Evolutionary conservation across 2,888 invertebrate genomes (phyloP).

Genomic region (Cosmia pyralina): DNA sequence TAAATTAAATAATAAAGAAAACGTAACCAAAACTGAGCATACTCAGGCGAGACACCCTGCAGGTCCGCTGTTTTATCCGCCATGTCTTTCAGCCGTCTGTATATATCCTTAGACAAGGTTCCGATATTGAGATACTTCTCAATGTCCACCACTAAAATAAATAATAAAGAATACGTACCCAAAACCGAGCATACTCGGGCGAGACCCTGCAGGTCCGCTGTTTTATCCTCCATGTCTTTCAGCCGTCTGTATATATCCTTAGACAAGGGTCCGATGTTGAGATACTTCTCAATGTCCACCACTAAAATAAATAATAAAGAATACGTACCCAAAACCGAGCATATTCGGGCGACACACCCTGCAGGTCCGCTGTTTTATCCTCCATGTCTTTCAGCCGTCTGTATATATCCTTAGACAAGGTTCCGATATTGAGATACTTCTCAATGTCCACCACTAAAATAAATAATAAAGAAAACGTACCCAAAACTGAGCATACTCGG

Average conservation of each 20-base stretch:
- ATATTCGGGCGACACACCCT: constrained; percentile 95
- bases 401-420: too few species aligned
- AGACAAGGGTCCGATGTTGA: constrained; percentile 90
- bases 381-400: constrained; percentile 92
- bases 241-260: constrained; percentile 92
- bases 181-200: constrained; percentile 94
- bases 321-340: constrained; percentile 90
- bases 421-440: constrained; percentile 61
- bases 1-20: neutral
- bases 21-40: constrained; percentile 91
- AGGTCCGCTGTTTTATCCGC: constrained; percentile 93
- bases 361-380: constrained; percentile 92
- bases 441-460: constrained; percentile 89
- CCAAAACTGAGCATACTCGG: constrained; percentile 94
- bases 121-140: constrained; percentile 91
- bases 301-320: constrained; percentile 71
- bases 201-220: constrained; percentile 93
- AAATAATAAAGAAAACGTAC: constrained; percentile 64
- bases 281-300: constrained; percentile 91
- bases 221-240: constrained; percentile 93
- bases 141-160: constrained; percentile 84
- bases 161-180: constrained; percentile 71
- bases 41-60: constrained; percentile 94
- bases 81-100: constrained; percentile 92
- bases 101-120: constrained; percentile 91